Evolutionary conservation across 2,797 vertebrate genomes (phyloP).

Genomic region (Semaprochilodus insignis): DNA sequence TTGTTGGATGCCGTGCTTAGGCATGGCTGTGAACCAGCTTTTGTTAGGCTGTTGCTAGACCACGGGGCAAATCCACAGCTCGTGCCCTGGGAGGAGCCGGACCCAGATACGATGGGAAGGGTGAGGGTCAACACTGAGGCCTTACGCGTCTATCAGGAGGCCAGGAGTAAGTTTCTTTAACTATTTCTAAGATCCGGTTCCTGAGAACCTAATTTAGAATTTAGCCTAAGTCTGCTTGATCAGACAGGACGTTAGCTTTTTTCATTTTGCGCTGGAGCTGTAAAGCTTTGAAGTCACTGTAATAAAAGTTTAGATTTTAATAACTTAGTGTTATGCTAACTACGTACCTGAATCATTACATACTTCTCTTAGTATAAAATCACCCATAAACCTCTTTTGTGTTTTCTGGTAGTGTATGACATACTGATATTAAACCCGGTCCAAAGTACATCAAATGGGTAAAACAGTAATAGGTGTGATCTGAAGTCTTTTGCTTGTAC

Average conservation of each 20-base stretch:
- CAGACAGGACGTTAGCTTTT: neutral
- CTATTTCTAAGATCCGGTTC: neutral
- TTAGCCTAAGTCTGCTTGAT: too few species aligned
- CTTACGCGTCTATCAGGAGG: constrained; percentile 83
- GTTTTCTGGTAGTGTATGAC: too few species aligned
- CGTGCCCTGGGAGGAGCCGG: constrained; percentile 82
- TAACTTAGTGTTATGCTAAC: too few species aligned
- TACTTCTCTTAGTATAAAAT: too few species aligned
- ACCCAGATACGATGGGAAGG: constrained; percentile 76
- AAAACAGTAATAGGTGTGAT: too few species aligned
- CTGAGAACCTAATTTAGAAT: neutral
- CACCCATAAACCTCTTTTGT: too few species aligned
- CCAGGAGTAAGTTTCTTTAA: constrained; percentile 80
- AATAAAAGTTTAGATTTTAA: neutral
- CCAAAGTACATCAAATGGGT: neutral
- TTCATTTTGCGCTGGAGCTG: neutral
- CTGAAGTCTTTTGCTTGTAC: too few species aligned
- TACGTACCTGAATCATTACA: too few species aligned
- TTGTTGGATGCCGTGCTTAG: constrained; percentile 91
- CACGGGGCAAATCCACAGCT: constrained; percentile 88
- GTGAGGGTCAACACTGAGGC: constrained; percentile 88
- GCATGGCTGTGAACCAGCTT: constrained; percentile 88
- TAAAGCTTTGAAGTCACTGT: too few species aligned
- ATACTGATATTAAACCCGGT: too few species aligned
- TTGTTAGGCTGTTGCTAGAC: constrained; percentile 87